phyloP scores from a whole-genome alignment of 2,888 invertebrate species.

The Parnassius glacialis region DNA sequence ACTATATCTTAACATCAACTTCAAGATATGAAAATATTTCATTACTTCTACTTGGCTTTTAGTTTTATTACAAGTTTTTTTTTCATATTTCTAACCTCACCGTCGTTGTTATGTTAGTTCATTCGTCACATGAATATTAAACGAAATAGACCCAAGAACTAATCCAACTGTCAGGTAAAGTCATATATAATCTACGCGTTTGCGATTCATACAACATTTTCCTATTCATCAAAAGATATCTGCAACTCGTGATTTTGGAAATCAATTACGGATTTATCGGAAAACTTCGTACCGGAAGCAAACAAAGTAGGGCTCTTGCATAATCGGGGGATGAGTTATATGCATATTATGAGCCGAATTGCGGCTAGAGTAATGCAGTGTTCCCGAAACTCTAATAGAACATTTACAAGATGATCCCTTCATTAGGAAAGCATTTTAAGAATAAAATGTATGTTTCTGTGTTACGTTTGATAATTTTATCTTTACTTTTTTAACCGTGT shows the following conservation, averaged over 20 bases:
- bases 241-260: slow-evolving; percentile 20
- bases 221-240: background rate
- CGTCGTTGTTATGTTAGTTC: background rate
- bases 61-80: background rate
- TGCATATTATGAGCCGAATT: slow-evolving; percentile 12
- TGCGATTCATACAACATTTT: background rate
- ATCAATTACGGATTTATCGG: slow-evolving; percentile 27
- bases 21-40: no score
- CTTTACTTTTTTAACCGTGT: no score
- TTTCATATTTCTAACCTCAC: background rate
- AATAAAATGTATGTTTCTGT: no score
- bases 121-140: no score
- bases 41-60: no score
- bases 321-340: slow-evolving; percentile 21
- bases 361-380: slow-evolving; percentile 4
- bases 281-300: slow-evolving; percentile 17
- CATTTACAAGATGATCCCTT: no score
- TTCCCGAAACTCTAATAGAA: slow-evolving; percentile 5
- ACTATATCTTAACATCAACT: no score
- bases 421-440: no score
- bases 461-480: no score
- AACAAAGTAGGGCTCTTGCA: slow-evolving; percentile 20
- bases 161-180: no score
- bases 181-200: background rate
- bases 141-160: no score